Percentiles rank a stretch among this genome's conserved stretches.
phyloP scores from a whole-genome alignment of 2,113 vertebrate genomes.

The Aptenodytes patagonicus region DNA sequence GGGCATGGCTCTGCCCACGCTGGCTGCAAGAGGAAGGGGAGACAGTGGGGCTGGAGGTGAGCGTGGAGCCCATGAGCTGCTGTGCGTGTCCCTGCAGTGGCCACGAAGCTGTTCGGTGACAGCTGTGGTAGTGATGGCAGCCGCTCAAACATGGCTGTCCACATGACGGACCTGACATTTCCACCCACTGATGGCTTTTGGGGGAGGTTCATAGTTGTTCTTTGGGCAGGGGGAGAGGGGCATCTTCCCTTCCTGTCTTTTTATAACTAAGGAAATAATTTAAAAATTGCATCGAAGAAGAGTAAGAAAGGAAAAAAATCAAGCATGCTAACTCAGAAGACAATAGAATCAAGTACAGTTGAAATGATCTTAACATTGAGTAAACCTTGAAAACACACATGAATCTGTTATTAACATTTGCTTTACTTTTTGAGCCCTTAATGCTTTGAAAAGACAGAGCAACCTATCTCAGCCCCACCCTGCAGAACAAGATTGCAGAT shows the following conservation, averaged over 20 bases:
- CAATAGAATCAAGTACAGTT: background rate
- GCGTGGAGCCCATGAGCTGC: background rate
- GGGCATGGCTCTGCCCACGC: background rate
- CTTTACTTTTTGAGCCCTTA: background rate
- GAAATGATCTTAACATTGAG: background rate
- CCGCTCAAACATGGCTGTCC: fast-evolving
- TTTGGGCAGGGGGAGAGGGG: background rate
- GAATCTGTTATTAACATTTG: background rate
- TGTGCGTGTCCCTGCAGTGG: background rate
- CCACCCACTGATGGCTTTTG: background rate
- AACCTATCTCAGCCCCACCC: background rate
- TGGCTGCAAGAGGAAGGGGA: background rate
- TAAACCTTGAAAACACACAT: background rate
- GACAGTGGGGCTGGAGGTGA: background rate
- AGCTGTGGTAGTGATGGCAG: fast-evolving
- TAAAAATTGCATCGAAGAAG: background rate
- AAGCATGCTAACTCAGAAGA: background rate
- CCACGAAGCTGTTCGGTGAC: fast-evolving
- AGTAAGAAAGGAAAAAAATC: background rate
- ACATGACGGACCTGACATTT: fast-evolving
- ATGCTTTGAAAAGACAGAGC: background rate
- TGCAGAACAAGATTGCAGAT: background rate
- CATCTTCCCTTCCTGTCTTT: background rate
- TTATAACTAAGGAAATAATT: background rate
- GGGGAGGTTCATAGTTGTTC: background rate